Base-by-base conservation (phyloP, 1,140 invertebrate species). In the Drosophila lacteicornis region DNA sequence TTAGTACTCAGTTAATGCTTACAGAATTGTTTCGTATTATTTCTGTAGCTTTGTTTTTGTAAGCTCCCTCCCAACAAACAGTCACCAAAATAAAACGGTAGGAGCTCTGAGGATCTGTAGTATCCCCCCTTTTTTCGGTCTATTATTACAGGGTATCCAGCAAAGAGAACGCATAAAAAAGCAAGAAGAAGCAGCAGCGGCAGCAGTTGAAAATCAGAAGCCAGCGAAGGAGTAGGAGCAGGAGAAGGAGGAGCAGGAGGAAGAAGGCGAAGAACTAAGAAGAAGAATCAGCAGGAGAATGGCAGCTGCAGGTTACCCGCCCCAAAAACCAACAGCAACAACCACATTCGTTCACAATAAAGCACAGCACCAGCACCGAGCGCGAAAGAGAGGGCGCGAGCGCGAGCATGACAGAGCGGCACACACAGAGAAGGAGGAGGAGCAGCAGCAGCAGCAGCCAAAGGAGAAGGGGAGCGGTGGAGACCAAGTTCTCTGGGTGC, bases 241-340 rank as follows among this genome's bases (percentile, higher is more conserved):
- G 55, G 8, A 19, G 51, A 2, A 49, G 55, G 13, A 11, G 30
- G 19, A 19, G 30, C 12, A 25, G 15, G 4, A 17, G n/a, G 4
- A 27, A 43, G 27, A 27, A 36, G 25, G 27, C 12, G 15, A 8
- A 25, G 33, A 33, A 50, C 36, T 13, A 62, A 13, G 15, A 46
- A 47, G 49, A 40, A 40, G 65, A 8, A 49, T 19, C 4, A 62
- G 49, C n/a, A 40, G 63, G 33, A 73, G 66, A 71, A 71, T 73
- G 51, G 67, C 69, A 73, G 67, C 67, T 67, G 67, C 67, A 69
- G 66, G 67, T 71, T 73, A 49, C 51, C 51, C 69, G 67, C 67
- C 69, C 69, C 66, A 70, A 73, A 70, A 50, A 43, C 27, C 45
- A 68, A 68, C 50, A 70, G 40, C 51, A 70, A 56, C 25, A 38